These are phyloP conservation scores for Hydrochoerus hydrochaeris DNA, from an alignment of 2,113 vertebrate species.

Conservation along the genomic window DNA sequence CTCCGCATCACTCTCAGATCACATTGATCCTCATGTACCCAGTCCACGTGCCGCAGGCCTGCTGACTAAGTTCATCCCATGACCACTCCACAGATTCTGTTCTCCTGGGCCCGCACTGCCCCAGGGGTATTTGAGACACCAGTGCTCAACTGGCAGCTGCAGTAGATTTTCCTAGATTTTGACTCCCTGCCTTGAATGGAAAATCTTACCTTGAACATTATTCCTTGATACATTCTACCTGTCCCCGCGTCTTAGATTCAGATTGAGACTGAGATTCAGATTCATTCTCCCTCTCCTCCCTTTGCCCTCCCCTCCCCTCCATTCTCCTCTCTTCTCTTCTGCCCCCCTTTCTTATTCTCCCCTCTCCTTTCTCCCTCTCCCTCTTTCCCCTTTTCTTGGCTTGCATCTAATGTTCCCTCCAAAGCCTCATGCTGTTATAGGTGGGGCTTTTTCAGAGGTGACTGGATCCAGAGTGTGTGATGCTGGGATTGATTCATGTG, in stretches of 20 bases:
- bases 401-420: not conserved
- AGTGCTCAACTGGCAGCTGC: not conserved
- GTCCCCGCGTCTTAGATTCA: not conserved
- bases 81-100: not conserved
- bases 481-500: not conserved
- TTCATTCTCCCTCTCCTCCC: not conserved
- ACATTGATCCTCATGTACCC: not conserved
- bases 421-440: not conserved
- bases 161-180: not conserved
- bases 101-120: not conserved
- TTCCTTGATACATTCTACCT: not conserved
- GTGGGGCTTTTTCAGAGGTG: not conserved
- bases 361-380: not conserved
- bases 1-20: not conserved
- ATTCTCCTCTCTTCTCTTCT: not conserved
- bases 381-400: not conserved
- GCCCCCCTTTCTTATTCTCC: no score
- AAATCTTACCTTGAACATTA: not conserved
- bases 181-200: not conserved
- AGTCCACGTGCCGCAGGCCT: not conserved
- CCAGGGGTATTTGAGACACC: not conserved
- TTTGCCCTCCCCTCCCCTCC: not conserved
- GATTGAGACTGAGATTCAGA: not conserved
- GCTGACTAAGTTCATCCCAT: not conserved
- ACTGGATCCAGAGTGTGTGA: not conserved